Evolutionary conservation across 2,888 invertebrate genomes (phyloP).

Genomic region (Parnassius smintheus): DNA sequence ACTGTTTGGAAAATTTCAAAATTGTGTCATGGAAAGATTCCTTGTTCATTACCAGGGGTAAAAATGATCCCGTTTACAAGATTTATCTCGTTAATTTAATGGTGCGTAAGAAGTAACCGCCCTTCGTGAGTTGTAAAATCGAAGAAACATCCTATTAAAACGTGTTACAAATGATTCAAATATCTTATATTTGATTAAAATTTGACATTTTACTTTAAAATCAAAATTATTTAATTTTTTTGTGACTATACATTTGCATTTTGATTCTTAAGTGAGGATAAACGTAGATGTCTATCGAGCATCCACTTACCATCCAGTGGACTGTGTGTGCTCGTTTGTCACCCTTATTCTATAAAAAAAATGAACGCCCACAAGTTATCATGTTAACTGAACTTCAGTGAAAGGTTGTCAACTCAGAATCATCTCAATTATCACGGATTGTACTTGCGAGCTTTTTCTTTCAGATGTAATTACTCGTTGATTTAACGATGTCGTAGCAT

Average conservation of each 20-base stretch:
- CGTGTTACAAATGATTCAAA: too few species aligned
- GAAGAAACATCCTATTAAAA: too few species aligned
- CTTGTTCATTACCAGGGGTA: slow-evolving; percentile 65
- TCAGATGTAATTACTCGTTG: slow-evolving; percentile 33
- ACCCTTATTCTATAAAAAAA: too few species aligned
- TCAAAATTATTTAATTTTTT: too few species aligned
- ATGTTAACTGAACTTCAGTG: slow-evolving; percentile 7
- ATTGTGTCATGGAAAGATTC: slow-evolving; percentile 77
- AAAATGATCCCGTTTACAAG: slow-evolving; percentile 57
- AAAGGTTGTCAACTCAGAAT: slow-evolving; percentile 13
- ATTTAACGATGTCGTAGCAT: slow-evolving; percentile 39
- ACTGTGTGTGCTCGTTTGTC: too few species aligned
- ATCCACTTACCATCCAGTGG: too few species aligned
- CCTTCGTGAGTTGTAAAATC: too few species aligned
- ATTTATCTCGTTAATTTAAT: slow-evolving; percentile 79
- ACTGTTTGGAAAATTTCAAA: slow-evolving; percentile 31
- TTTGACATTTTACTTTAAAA: too few species aligned
- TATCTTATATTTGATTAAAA: too few species aligned
- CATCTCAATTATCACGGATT: slow-evolving; percentile 38
- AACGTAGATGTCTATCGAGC: too few species aligned
- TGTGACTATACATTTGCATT: too few species aligned
- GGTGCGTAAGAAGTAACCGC: slow-evolving; percentile 47
- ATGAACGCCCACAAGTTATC: neutral
- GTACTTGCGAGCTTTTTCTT: slow-evolving; percentile 31
- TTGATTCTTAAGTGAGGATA: too few species aligned